A percentile compares a stretch with the other conserved stretches of the same genome.
These are phyloP conservation scores for Bos indicus DNA, from an alignment of 2,113 vertebrate species.

Conservation along the genomic window DNA sequence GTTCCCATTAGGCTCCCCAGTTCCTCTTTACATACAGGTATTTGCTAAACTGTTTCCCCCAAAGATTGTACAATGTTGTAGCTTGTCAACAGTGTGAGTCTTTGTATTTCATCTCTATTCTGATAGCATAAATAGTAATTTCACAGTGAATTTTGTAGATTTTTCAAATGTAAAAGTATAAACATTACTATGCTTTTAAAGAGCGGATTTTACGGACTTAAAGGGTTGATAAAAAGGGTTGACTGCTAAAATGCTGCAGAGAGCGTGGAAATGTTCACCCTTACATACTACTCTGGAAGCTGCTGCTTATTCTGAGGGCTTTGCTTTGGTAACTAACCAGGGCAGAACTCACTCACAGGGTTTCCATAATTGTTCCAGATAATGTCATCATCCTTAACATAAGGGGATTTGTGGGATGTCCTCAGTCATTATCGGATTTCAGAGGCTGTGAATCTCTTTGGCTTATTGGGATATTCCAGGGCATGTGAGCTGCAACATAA, in stretches of 20 bases:
- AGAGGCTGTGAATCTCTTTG: background rate
- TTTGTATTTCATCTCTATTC: background rate
- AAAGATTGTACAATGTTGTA: background rate
- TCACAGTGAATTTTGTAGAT: background rate
- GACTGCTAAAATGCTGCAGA: background rate
- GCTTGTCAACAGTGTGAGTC: background rate
- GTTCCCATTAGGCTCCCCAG: background rate
- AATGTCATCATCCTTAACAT: background rate
- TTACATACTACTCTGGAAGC: background rate
- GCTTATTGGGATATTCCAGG: background rate
- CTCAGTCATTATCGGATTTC: slow-evolving; percentile 7
- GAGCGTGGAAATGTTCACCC: background rate
- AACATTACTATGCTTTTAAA: background rate
- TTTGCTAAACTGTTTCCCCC: background rate
- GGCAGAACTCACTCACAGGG: background rate
- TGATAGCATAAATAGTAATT: background rate
- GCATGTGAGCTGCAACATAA: background rate
- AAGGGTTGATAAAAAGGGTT: background rate
- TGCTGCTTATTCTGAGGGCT: background rate
- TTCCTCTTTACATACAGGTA: background rate
- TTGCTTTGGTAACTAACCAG: background rate
- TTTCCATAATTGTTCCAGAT: background rate
- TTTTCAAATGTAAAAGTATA: background rate
- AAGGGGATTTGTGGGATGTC: background rate
- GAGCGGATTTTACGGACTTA: background rate